Percentiles rank a stretch among this genome's conserved stretches.
phyloP scores from a whole-genome alignment of 1,140 invertebrate genomes.

The Brachystomella parvula region DNA sequence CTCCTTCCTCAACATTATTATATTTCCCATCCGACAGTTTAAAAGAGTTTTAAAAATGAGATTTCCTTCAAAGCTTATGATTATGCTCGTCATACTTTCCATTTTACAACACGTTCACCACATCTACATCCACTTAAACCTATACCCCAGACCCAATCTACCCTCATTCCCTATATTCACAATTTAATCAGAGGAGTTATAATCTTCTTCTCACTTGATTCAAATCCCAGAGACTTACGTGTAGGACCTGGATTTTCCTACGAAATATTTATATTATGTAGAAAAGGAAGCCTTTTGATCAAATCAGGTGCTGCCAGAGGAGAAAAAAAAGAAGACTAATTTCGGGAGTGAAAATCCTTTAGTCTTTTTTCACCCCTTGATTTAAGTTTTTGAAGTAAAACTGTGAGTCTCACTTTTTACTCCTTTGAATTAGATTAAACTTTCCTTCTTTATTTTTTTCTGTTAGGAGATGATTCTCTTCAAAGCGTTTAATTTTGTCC shows the following conservation, averaged over 20 bases:
- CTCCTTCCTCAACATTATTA: not conserved
- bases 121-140: too few relatives aligned
- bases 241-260: not conserved
- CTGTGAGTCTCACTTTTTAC: not conserved
- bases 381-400: not conserved
- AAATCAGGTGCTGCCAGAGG: not conserved
- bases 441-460: not conserved
- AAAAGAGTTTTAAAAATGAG: not conserved
- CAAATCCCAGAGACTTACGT: too few relatives aligned
- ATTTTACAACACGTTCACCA: too few relatives aligned
- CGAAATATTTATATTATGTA: not conserved
- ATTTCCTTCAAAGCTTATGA: not conserved
- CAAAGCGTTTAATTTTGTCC: constrained; percentile 6
- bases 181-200: too few relatives aligned
- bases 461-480: not conserved
- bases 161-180: too few relatives aligned
- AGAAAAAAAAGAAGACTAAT: not conserved
- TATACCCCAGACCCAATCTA: too few relatives aligned
- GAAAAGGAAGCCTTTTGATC: not conserved
- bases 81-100: too few relatives aligned
- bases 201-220: too few relatives aligned
- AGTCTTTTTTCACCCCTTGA: not conserved
- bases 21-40: not conserved
- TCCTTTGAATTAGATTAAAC: not conserved
- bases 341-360: not conserved